Conservation (phyloP, 2,797 vertebrate species). For the Sternarchorhynchus goeldii region DNA sequence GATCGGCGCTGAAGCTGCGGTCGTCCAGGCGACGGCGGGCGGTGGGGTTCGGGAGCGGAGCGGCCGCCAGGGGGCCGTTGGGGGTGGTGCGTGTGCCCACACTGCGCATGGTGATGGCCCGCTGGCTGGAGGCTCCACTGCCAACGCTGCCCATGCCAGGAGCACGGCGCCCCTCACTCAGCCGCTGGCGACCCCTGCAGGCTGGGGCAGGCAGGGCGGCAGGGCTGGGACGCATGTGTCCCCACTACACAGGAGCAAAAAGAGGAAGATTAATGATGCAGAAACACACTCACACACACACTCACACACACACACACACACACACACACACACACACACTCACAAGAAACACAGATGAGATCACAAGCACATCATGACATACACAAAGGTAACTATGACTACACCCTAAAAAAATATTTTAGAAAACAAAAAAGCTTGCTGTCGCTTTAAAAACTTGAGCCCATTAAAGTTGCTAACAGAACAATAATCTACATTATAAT, state of each 20-base stretch:
- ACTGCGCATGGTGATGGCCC: constrained; percentile 84
- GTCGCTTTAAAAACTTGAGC: no score
- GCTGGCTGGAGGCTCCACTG: constrained; percentile 81
- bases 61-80: constrained; percentile 68
- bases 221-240: constrained; percentile 31
- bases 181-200: constrained; percentile 47
- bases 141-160: constrained; percentile 82
- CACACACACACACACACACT: not conserved
- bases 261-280: not conserved
- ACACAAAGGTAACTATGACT: no score
- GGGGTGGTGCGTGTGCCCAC: constrained; percentile 82
- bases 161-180: constrained; percentile 54
- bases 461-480: no score
- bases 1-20: constrained; percentile 75
- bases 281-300: not conserved
- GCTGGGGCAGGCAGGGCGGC: constrained; percentile 39
- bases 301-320: not conserved
- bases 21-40: constrained; percentile 64
- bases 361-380: no score
- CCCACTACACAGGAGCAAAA: constrained; percentile 51
- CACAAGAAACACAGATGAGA: no score
- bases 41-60: constrained; percentile 46
- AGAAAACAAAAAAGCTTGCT: no score
- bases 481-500: no score
- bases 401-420: no score